Conservation (phyloP, 2,797 vertebrate species). For the Carapus acus region DNA sequence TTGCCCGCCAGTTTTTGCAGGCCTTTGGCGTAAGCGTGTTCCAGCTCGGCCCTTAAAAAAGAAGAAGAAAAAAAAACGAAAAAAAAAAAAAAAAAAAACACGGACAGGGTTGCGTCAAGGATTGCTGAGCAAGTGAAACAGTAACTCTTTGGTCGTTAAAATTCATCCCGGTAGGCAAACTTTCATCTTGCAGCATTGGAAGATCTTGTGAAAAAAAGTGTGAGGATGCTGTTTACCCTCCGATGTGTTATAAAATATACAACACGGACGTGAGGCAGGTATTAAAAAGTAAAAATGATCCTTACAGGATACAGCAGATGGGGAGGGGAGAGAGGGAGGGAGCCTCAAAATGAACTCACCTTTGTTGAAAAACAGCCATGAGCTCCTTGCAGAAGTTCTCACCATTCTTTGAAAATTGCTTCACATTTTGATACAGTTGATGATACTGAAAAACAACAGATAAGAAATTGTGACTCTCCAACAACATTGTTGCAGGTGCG, state of each 20-base stretch:
- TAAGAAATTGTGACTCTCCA: background rate
- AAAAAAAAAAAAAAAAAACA: no score
- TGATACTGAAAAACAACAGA: slow-evolving; percentile 75
- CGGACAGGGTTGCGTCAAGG: slow-evolving; percentile 9
- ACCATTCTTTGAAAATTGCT: slow-evolving; percentile 81
- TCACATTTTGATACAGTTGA: slow-evolving; percentile 82
- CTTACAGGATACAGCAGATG: background rate
- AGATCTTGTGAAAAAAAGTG: no score
- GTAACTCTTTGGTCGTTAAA: slow-evolving; percentile 40
- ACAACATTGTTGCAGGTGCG: no score
- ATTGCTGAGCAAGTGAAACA: slow-evolving; percentile 35
- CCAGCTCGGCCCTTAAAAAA: slow-evolving; percentile 75
- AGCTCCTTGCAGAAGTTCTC: slow-evolving; percentile 86
- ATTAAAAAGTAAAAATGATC: no score
- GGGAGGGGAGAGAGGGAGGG: background rate
- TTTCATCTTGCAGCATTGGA: no score
- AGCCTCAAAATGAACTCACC: slow-evolving; percentile 57
- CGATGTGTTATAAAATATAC: no score
- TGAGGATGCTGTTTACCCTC: no score
- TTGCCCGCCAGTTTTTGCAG: slow-evolving; percentile 80
- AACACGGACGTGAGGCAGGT: no score
- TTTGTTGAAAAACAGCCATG: slow-evolving; percentile 81
- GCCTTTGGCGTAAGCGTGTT: slow-evolving; percentile 80
- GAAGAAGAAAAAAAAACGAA: no score
- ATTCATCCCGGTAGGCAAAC: background rate